phyloP scores from a whole-genome alignment of 2,888 invertebrate species.

The Heliconius aoede region DNA sequence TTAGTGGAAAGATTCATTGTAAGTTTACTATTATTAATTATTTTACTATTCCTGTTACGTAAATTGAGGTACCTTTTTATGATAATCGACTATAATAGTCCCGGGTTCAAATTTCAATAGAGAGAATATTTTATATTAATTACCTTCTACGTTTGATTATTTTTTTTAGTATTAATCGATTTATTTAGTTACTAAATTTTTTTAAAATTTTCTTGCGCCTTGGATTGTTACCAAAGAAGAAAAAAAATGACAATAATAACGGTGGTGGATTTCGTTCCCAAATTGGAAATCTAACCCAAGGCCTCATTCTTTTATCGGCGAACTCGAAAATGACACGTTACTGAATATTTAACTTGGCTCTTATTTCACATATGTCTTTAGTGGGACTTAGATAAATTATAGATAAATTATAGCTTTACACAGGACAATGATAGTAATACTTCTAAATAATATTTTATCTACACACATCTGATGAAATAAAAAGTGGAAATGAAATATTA shows the following conservation, averaged over 20 bases:
- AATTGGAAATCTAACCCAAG: not conserved
- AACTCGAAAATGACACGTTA: too few relatives aligned
- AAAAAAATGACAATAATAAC: not conserved
- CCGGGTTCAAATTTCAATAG: not conserved
- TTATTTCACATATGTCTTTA: too few relatives aligned
- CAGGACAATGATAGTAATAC: too few relatives aligned
- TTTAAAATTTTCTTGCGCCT: too few relatives aligned
- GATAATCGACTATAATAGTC: not conserved
- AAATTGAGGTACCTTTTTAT: not conserved
- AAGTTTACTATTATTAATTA: not conserved
- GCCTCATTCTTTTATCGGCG: too few relatives aligned
- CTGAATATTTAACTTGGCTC: too few relatives aligned
- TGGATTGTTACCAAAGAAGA: not conserved
- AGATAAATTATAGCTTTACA: too few relatives aligned
- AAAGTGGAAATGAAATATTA: too few relatives aligned
- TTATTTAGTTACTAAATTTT: too few relatives aligned
- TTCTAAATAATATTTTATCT: too few relatives aligned
- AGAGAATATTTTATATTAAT: not conserved
- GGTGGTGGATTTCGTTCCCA: accelerated
- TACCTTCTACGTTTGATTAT: not conserved
- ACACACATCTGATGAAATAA: too few relatives aligned
- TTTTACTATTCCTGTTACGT: not conserved
- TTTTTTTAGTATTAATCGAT: not conserved
- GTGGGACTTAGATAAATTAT: too few relatives aligned
- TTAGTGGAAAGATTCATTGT: conserved; percentile 17